A percentile compares a stretch with the other conserved stretches of the same genome.
These are phyloP conservation scores for Cremastobaeus sp. DNA, from an alignment of 2,888 invertebrate species.

Conservation along the genomic window DNA sequence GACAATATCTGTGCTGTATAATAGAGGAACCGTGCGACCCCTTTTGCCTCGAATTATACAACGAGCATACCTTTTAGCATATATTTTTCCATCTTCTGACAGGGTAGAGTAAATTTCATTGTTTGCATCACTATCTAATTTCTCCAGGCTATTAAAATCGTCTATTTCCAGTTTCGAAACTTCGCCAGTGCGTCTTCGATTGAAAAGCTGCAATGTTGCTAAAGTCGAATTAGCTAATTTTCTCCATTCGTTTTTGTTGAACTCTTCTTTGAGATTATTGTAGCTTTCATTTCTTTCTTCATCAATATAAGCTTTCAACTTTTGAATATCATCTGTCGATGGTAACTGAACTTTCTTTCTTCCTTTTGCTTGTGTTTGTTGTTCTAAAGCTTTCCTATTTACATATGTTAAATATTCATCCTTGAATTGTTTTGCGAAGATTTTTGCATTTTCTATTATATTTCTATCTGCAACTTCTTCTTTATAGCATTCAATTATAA, in stretches of 20 bases:
- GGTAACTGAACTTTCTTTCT: slow-evolving; percentile 27
- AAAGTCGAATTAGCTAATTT: slow-evolving; percentile 22
- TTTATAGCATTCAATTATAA: slow-evolving; percentile 55
- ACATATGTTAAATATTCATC: slow-evolving; percentile 44
- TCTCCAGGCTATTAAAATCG: slow-evolving; percentile 18
- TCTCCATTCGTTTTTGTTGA: neutral
- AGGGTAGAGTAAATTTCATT: slow-evolving; percentile 10
- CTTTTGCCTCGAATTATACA: slow-evolving; percentile 25
- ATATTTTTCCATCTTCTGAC: neutral
- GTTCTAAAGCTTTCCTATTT: slow-evolving; percentile 52
- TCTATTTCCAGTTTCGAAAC: slow-evolving; percentile 20
- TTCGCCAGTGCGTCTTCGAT: slow-evolving; percentile 46
- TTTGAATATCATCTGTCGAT: slow-evolving; percentile 9
- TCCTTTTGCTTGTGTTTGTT: neutral
- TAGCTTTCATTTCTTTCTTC: neutral
- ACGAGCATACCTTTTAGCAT: slow-evolving; percentile 15
- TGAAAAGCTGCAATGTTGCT: slow-evolving; percentile 29
- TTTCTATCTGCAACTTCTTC: slow-evolving; percentile 39
- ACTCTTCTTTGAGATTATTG: neutral
- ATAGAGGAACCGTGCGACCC: slow-evolving; percentile 17
- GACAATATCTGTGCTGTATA: neutral
- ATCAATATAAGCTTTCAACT: slow-evolving; percentile 11
- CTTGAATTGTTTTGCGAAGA: slow-evolving; percentile 55
- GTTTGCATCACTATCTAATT: neutral
- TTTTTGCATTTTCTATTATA: slow-evolving; percentile 29